Conservation (phyloP, 30 jellyfish, hydroid and myxozoan species). For the Aurelia coerulea region DNA sequence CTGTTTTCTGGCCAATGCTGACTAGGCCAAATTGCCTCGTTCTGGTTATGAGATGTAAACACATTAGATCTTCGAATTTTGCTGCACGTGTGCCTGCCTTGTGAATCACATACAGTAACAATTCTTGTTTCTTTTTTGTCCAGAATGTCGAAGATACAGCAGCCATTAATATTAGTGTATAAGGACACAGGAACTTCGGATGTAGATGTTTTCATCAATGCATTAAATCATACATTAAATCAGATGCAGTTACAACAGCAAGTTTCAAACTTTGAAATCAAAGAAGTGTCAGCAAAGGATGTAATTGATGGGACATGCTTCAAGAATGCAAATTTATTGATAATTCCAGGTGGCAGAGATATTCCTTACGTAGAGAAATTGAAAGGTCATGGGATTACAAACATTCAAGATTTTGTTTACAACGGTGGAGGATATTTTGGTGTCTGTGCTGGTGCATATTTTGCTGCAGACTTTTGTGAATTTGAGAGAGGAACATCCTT, state of each 20-base stretch:
- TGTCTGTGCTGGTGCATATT: constrained; percentile 95
- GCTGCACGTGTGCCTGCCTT: too few species aligned
- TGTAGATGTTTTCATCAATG: constrained; percentile 32
- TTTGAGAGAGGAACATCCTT: constrained; percentile 77
- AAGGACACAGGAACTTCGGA: too few species aligned
- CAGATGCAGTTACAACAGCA: background rate
- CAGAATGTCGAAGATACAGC: too few species aligned
- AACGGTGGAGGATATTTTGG: constrained; percentile 91
- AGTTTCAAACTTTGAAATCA: background rate
- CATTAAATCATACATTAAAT: constrained; percentile 23
- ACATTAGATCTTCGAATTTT: too few species aligned
- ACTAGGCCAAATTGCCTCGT: too few species aligned
- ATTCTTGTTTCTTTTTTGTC: too few species aligned
- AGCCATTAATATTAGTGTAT: too few species aligned
- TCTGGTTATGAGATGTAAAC: too few species aligned
- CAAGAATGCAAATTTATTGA: constrained; percentile 33
- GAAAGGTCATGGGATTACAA: constrained; percentile 38
- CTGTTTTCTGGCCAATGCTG: too few species aligned
- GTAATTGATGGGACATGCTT: constrained; percentile 22
- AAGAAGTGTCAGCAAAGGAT: constrained; percentile 30
- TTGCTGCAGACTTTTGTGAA: constrained; percentile 66
- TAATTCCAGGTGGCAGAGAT: constrained; percentile 95
- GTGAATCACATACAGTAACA: too few species aligned
- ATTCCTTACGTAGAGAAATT: constrained; percentile 71
- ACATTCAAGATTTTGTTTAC: constrained; percentile 34